These are phyloP conservation scores for Scaptomyza pallida DNA, from an alignment of 1,140 invertebrate genomes.

Conservation along the genomic window DNA sequence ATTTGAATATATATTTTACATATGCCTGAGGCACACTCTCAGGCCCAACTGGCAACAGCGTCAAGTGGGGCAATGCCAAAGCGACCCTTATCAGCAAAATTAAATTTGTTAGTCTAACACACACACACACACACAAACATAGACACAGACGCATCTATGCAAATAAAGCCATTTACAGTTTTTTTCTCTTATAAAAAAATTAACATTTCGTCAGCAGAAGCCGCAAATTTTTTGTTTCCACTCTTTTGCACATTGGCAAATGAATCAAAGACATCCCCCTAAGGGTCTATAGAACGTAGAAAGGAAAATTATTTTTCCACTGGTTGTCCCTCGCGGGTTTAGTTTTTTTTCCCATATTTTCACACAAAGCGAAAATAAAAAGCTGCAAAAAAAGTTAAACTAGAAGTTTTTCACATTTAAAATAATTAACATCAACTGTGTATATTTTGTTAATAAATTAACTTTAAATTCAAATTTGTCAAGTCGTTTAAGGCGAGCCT, in stretches of 20 bases:
- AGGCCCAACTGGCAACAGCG: not conserved
- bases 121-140: no score
- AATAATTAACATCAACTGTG: no score
- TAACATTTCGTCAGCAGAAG: conserved; percentile 46
- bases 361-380: no score
- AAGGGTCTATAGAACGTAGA: not conserved
- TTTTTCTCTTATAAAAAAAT: conserved; percentile 39
- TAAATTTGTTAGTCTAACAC: conserved; percentile 28
- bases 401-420: no score
- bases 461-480: conserved; percentile 2
- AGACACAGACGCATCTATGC: conserved; percentile 29
- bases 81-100: conserved; percentile 39
- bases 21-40: conserved; percentile 22
- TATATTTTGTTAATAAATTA: not conserved
- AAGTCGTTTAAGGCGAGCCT: not conserved
- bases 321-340: not conserved
- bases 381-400: no score
- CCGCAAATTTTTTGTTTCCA: conserved; percentile 24
- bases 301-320: not conserved
- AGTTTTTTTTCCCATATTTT: no score
- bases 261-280: conserved; percentile 33
- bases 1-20: conserved; percentile 35
- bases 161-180: conserved; percentile 48
- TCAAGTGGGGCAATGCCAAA: not conserved
- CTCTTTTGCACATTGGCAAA: conserved; percentile 29